Evolutionary conservation across 2,888 invertebrate species (phyloP).

Genomic region (Platerodrilus igneus): DNA sequence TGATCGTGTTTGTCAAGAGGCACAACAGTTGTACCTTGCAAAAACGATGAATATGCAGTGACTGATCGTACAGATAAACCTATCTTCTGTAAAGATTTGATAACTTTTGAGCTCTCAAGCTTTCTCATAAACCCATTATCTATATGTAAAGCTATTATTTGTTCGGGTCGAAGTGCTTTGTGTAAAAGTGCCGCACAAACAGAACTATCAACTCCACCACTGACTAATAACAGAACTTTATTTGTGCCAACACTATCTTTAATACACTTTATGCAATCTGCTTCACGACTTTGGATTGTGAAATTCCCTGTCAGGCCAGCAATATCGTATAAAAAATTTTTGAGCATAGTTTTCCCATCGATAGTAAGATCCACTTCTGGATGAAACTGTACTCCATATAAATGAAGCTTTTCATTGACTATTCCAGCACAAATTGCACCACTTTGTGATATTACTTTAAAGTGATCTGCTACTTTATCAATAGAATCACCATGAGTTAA

Average conservation of each 20-base stretch:
- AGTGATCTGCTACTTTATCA: conserved; percentile 82
- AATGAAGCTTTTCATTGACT: conserved; percentile 80
- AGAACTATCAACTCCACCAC: conserved; percentile 99
- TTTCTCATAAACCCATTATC: conserved; percentile 99
- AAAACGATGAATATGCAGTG: conserved; percentile 67
- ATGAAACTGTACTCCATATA: conserved; percentile 98
- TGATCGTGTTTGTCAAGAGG: conserved; percentile 53
- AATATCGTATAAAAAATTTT: conserved; percentile 91
- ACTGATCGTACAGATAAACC: conserved; percentile 74
- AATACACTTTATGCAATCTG: conserved; percentile 89
- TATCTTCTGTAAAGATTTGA: conserved; percentile 73
- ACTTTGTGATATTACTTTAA: conserved; percentile 82
- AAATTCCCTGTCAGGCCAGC: conserved; percentile 81
- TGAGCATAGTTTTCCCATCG: conserved; percentile 86
- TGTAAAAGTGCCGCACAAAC: conserved; percentile 95
- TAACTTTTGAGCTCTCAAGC: conserved; percentile 87
- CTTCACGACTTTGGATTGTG: conserved; percentile 83
- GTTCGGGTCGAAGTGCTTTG: conserved; percentile 82
- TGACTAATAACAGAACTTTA: conserved; percentile 87
- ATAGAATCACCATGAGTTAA: conserved; percentile 98
- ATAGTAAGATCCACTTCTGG: conserved; percentile 96
- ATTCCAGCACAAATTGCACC: conserved; percentile 82
- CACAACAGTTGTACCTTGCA: conserved; percentile 78
- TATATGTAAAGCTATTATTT: conserved; percentile 94
- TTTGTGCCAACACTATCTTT: conserved; percentile 82